Evolutionary conservation across 2,113 vertebrate species (phyloP).

Genomic region (Cheirogaleus medius): DNA sequence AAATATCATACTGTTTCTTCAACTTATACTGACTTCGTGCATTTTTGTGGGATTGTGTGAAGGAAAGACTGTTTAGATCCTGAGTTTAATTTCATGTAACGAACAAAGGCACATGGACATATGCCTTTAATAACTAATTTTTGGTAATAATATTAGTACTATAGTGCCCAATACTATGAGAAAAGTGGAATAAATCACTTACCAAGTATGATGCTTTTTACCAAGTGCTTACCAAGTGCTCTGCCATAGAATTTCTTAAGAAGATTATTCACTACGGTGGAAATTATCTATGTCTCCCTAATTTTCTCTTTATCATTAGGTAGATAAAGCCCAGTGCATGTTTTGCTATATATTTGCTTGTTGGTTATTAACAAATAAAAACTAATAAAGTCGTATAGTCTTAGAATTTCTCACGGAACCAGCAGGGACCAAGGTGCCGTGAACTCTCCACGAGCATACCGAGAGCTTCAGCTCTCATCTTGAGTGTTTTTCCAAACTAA

Average conservation of each 20-base stretch:
- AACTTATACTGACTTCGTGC: not conserved
- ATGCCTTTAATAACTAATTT: not conserved
- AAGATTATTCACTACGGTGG: not conserved
- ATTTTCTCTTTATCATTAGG: not conserved
- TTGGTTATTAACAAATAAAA: conserved; percentile 14
- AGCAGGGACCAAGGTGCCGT: not conserved
- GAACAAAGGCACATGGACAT: not conserved
- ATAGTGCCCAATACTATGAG: not conserved
- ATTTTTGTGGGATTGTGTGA: not conserved
- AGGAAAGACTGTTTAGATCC: not conserved
- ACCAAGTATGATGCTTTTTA: not conserved
- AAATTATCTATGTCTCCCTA: not conserved
- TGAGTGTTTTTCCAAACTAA: conserved; percentile 2
- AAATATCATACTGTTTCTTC: conserved; percentile 38
- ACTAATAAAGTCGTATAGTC: not conserved
- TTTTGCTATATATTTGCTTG: not conserved
- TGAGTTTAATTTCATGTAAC: conserved; percentile 11
- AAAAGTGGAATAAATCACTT: conserved; percentile 19
- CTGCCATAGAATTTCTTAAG: not conserved
- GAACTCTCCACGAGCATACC: not conserved
- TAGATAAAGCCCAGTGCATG: not conserved
- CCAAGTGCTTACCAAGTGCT: too few species aligned
- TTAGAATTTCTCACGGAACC: not conserved
- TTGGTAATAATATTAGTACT: not conserved
- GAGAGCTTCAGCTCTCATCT: not conserved